Evolutionary conservation across 1,140 invertebrate species (phyloP), one percentile per base, ranked within the genome.

Genomic region (Homarus americanus): DNA sequence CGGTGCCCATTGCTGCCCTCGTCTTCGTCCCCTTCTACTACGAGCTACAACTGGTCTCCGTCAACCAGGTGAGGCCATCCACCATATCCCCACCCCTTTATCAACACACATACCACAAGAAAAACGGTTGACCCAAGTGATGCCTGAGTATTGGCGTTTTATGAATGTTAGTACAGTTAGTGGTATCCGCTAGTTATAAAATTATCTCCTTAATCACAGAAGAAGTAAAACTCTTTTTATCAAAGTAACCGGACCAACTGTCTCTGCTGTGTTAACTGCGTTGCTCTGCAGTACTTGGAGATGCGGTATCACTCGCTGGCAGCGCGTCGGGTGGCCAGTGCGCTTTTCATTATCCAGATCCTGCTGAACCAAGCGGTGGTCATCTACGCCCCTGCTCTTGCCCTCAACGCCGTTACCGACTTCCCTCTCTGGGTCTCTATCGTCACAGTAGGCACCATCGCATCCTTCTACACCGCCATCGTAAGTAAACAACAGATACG

Each of bases 381-480:
- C n/a, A 86, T 86, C 83, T 86, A 86, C 69, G 83, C 83, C 58
- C 83, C 83, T 0, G 83, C 83, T 15, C 83, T 86, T 28, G 83
- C 83, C 83, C 69, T 86, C 24, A 72, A 69, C 72, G 75, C 83
- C 83, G 83, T 86, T 72, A 86, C 83, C 93, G 97, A 97, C 28
- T 94, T 98, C 28, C 96, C 97, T 93, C 96, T 96, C 94, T 96
- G 82, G 97, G 73, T 91, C 38, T 93, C 97, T 15, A 97, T 99
- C 83, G 93, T 98, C 69, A 95, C 96, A 5, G 96, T 98, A 28
- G 97, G 97, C n/a, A 63, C 96, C 1, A 96, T 97, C 1, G 98
- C 97, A 93, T 97, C 97, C 10, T 96, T 98, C 93, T 98, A 98
- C 93, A 97, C 97, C 0, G 96, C 96, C 24, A 95, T 98, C 93